phyloP scores from a whole-genome alignment of 1,140 invertebrate species.

The Lepidurus arcticus region DNA sequence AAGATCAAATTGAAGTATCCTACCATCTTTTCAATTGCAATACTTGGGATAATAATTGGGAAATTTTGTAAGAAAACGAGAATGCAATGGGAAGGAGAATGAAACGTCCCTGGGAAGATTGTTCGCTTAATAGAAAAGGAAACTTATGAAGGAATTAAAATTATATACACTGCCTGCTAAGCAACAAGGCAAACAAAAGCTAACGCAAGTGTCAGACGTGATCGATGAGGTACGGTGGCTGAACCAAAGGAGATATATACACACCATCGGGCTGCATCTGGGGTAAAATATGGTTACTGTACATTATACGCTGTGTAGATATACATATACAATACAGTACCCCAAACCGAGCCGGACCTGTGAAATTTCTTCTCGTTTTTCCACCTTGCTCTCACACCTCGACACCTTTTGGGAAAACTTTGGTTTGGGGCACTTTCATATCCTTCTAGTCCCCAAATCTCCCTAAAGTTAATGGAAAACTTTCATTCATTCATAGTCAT shows the following conservation, averaged over 20 bases:
- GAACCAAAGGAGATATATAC: neutral
- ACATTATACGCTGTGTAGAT: neutral
- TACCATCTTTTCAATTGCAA: no score
- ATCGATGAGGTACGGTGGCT: neutral
- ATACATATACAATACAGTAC: neutral
- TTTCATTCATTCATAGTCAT: slow-evolving; percentile 6
- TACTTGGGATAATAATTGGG: no score
- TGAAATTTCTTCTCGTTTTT: neutral
- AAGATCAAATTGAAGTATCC: no score
- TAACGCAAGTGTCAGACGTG: slow-evolving; percentile 8
- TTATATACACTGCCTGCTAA: neutral
- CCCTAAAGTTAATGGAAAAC: neutral
- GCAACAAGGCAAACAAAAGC: neutral
- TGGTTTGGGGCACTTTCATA: no score
- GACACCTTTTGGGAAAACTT: neutral
- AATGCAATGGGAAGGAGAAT: neutral
- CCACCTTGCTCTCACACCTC: slow-evolving; percentile 12
- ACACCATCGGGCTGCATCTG: neutral
- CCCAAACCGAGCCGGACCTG: neutral
- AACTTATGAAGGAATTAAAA: neutral
- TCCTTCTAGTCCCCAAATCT: no score
- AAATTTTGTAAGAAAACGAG: no score
- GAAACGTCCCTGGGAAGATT: neutral
- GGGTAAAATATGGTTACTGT: neutral
- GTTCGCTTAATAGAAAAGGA: slow-evolving; percentile 13